Conservation (phyloP, 2,888 invertebrate species). For the Polydrusus tereticollis region DNA sequence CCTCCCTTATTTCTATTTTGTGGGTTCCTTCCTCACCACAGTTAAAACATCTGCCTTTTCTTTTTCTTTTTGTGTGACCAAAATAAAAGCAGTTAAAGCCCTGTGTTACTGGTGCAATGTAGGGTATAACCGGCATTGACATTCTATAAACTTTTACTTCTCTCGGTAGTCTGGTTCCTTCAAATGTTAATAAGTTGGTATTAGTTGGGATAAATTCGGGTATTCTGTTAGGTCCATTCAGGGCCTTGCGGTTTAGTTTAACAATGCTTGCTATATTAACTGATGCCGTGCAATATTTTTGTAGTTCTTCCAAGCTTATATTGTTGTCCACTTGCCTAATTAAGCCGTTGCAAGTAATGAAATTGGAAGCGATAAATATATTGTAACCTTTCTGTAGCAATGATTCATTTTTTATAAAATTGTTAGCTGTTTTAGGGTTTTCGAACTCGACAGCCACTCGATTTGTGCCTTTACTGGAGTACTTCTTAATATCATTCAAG, state of each 20-base stretch:
- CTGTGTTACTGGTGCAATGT: constrained; percentile 17
- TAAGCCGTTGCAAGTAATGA: constrained; percentile 16
- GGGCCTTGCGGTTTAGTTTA: neutral
- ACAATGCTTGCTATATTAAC: neutral
- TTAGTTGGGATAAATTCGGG: too few species aligned
- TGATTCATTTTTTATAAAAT: neutral
- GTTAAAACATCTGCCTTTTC: neutral
- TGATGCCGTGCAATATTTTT: neutral
- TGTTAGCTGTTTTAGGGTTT: too few species aligned
- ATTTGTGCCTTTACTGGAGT: neutral
- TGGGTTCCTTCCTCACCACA: neutral
- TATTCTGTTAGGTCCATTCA: neutral
- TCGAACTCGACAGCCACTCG: neutral
- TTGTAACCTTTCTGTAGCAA: neutral
- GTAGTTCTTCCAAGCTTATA: neutral
- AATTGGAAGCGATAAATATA: neutral
- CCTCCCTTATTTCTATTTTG: too few species aligned
- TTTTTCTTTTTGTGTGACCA: too few species aligned
- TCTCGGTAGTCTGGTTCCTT: neutral
- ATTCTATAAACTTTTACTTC: neutral
- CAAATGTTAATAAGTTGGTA: neutral
- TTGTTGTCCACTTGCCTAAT: neutral
- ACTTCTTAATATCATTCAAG: neutral
- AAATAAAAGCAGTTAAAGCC: too few species aligned
- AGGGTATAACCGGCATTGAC: neutral